phyloP scores from a whole-genome alignment of 2,797 vertebrate genomes.

The Tangara arthus region DNA sequence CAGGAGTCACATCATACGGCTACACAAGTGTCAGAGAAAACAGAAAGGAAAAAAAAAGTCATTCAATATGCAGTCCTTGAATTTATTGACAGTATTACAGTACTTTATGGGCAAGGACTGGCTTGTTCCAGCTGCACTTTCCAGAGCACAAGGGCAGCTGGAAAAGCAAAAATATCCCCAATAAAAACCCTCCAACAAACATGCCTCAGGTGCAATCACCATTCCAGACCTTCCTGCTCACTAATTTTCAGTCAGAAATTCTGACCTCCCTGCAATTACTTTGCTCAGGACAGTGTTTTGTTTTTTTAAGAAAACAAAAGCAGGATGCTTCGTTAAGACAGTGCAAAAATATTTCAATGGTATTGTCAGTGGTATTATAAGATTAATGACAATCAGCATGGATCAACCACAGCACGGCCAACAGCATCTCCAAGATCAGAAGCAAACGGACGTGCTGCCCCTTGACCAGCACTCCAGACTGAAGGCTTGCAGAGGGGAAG shows the following conservation, averaged over 20 bases:
- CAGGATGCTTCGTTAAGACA: slow-evolving; percentile 29
- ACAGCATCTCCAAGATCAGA: not conserved
- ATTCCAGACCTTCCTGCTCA: not conserved
- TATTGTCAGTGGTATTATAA: not conserved
- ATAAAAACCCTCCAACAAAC: not conserved
- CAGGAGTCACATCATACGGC: slow-evolving; percentile 45
- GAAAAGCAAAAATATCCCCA: slow-evolving; percentile 53
- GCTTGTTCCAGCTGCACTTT: slow-evolving; percentile 31
- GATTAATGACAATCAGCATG: not conserved
- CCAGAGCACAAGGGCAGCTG: slow-evolving; percentile 47
- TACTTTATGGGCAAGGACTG: slow-evolving; percentile 40
- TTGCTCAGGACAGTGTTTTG: slow-evolving; percentile 28
- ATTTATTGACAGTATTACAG: slow-evolving; percentile 59
- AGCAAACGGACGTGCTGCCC: not conserved
- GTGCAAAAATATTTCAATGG: slow-evolving; percentile 54
- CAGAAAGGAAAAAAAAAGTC: slow-evolving; percentile 44
- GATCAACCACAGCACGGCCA: not conserved
- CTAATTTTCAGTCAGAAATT: not conserved
- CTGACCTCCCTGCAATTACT: slow-evolving; percentile 4
- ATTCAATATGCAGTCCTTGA: slow-evolving; percentile 45
- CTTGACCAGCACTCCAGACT: not conserved
- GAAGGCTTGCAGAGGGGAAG: not conserved
- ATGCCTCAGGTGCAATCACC: not conserved
- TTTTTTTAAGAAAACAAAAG: slow-evolving; percentile 48
- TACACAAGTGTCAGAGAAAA: slow-evolving; percentile 55